Base-by-base conservation (phyloP, 2,113 vertebrate species). In the Erythrolamprus reginae region DNA sequence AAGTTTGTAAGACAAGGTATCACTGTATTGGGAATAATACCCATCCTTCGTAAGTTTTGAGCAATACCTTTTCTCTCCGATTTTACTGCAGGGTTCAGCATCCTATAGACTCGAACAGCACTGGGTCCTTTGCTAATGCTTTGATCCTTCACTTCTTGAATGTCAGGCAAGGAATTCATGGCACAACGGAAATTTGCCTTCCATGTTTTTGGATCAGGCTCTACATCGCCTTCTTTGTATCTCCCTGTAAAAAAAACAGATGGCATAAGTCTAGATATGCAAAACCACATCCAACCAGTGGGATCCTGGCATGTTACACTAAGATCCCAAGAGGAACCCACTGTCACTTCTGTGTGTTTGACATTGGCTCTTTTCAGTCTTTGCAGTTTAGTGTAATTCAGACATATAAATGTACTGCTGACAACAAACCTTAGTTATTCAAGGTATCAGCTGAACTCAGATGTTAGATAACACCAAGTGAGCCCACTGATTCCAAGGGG, bases 111-210 rank as follows among this genome's bases (percentile, higher is more conserved):
- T 0, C 99, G 97, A 91, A 99, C 96, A 0, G 99, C 99, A 1
- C 97, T 97, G 92, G 98, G 98, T 52, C 99, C 99, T 93, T 98
- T 99, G 96, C 99, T 98, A 91, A 98, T 53, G 93, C 99, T 99
- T 94, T 95, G 97, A 93, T 98, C 97, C 94, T 99, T 99, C 89
- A 99, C 98, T 94, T 99, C 99, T 91, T 99, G 97, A 0, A 99
- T 99, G 95, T 99, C 99, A 0, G 98, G 98, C 87, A 99, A 96
- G 0, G 99, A 99, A 93, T 99, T 99, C 99, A 99, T 99, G 4
- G 99, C 99, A 51, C 99, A 99, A 56, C 99, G 98, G 89, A 99
- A 99, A 92, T 99, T 99, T 8, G 99, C 99, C 95, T 99, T 99
- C 99, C 99, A 99, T 0, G 99, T 99, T 96, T 99, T 99, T 0